Evolutionary conservation across 2,797 vertebrate species (phyloP).

Genomic region (Scomberomorus guttatus): DNA sequence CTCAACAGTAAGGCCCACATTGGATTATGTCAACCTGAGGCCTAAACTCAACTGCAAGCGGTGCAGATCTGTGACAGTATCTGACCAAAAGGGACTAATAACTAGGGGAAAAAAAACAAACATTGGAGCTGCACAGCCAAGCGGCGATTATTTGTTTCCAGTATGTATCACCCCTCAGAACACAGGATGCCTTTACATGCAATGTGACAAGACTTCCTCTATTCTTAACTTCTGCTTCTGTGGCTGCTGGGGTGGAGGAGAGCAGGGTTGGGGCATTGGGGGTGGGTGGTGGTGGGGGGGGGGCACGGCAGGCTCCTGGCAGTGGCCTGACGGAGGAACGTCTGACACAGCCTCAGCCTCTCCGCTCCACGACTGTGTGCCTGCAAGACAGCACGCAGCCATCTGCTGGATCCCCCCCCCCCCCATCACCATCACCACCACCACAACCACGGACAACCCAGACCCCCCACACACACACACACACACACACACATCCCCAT

Average conservation of each 20-base stretch:
- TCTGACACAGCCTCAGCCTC: constrained; percentile 72
- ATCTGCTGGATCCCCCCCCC: constrained; percentile 70
- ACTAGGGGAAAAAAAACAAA: constrained; percentile 52
- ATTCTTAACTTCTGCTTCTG: constrained; percentile 83
- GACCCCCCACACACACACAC: constrained; percentile 12
- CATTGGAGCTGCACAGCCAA: constrained; percentile 58
- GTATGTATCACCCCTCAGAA: constrained; percentile 70
- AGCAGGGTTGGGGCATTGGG: background rate
- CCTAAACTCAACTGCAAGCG: constrained; percentile 56
- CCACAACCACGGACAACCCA: constrained; percentile 1
- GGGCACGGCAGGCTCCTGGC: constrained; percentile 52
- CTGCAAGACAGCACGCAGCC: constrained; percentile 72
- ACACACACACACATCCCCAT: constrained; percentile 12
- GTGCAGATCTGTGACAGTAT: constrained; percentile 81
- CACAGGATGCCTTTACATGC: constrained; percentile 74
- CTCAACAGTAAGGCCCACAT: constrained; percentile 30
- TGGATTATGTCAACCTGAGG: constrained; percentile 78
- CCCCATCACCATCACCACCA: constrained; percentile 27
- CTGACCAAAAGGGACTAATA: constrained; percentile 78
- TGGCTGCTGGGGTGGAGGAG: constrained; percentile 64
- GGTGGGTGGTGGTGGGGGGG: background rate
- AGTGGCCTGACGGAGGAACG: constrained; percentile 54
- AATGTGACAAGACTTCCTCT: constrained; percentile 86
- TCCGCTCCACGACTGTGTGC: constrained; percentile 51
- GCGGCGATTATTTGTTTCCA: constrained; percentile 69